Base-by-base conservation (phyloP, 35 echinoderm and acorn worm species). In the Apostichopus californicus region DNA sequence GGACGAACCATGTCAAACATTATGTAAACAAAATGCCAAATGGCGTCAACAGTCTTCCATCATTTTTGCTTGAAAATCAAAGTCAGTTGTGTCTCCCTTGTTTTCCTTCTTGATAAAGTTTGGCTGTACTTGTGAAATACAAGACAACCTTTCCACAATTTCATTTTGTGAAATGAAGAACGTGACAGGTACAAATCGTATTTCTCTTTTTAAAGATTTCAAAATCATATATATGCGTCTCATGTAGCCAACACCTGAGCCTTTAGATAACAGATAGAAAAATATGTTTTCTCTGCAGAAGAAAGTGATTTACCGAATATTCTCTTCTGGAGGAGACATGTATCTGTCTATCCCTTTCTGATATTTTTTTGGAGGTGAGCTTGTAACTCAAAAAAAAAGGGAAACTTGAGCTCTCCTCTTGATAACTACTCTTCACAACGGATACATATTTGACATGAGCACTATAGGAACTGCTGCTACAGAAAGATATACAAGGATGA, bases 31-130 rank as follows among this genome's bases (percentile, higher is more conserved):
- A 78, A 57, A 79, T 79, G 89, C 10, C 89, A 91, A 20, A 78
- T 53, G 61, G 52, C 77, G 89, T 91, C 89, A 91, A 91, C 89
- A 91, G 89, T 91, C 72, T 79, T 91, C 59, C 77, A 91, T 91
- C 89, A 91, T 78, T 79, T 57, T 78, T 78, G 53, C n/a, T 89
- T 53, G 22, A 89, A 73, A 89, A 89, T 89, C 86, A 85, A 85
- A 85, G 81, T 58, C 81, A 12, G 21, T 22, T n/a, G 71, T n/a
- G 71, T 75, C 71, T 75, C 71, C 20, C 17, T 22, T 75, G 7
- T 75, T 75, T 75, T 75, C 64, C 64, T 56, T 56, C 54, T 25
- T 85, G 54, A 85, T 58, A 85, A 85, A 68, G 52, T 14, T 89
- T 68, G 61, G 14, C 64, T 73, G 68, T 46, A 89, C 68, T 89